Percentiles rank a stretch among this genome's conserved stretches.
Conservation (phyloP, 2,888 invertebrate genomes). For the Agrotis ipsilon region DNA sequence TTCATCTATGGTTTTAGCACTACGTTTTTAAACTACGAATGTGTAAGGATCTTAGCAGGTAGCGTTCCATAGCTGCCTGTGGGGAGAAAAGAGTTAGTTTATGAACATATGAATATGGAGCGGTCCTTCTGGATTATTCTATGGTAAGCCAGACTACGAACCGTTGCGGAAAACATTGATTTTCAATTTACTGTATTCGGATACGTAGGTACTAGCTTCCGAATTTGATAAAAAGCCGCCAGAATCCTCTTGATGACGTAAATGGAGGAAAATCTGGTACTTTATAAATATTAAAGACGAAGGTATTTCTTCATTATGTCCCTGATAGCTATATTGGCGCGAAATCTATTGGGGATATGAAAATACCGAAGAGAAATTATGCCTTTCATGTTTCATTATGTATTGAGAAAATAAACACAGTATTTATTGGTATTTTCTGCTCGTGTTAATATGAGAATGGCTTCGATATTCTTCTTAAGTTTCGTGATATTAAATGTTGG, state of each 20-base stretch:
- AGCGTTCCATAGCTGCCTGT: neutral
- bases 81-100: neutral
- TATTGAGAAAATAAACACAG: neutral
- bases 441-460: conserved; percentile 17
- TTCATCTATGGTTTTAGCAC: too few species aligned
- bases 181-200: conserved; percentile 51
- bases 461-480: neutral
- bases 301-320: conserved; percentile 38
- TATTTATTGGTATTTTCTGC: conserved; percentile 11
- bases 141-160: conserved; percentile 1
- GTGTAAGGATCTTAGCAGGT: too few species aligned
- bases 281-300: conserved; percentile 15
- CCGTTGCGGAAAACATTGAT: conserved; percentile 44
- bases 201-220: conserved; percentile 12
- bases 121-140: neutral
- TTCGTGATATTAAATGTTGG: neutral
- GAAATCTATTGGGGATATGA: conserved; percentile 22
- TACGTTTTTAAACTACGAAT: too few species aligned
- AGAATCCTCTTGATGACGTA: conserved; percentile 24
- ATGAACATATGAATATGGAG: neutral
- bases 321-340: conserved; percentile 17
- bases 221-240: conserved; percentile 50
- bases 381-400: conserved; percentile 19
- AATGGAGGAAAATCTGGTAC: conserved; percentile 23
- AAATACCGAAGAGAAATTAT: conserved; percentile 36